phyloP scores from a whole-genome alignment of 1,140 invertebrate genomes.

The Papilio xuthus region DNA sequence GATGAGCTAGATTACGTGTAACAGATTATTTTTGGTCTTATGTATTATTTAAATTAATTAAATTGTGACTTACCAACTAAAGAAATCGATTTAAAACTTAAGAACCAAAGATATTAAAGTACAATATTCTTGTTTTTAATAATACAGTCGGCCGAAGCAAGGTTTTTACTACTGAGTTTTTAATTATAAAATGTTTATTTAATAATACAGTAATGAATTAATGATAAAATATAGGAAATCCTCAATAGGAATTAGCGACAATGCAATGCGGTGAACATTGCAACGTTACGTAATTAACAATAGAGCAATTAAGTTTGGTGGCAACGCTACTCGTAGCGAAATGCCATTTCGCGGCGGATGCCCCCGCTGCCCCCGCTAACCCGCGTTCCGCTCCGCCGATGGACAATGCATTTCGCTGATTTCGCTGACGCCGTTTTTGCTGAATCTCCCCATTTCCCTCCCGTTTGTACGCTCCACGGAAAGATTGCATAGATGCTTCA shows the following conservation, averaged over 20 bases:
- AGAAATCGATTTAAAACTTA: neutral
- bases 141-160: no score
- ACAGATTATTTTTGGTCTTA: neutral
- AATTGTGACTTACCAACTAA: neutral
- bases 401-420: slow-evolving; percentile 75
- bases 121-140: neutral
- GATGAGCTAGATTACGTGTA: neutral
- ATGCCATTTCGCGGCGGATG: slow-evolving; percentile 67
- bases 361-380: slow-evolving; percentile 43
- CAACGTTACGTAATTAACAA: slow-evolving; percentile 80
- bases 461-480: slow-evolving; percentile 42
- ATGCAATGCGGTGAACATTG: slow-evolving; percentile 68
- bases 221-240: slow-evolving; percentile 63
- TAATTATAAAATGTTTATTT: neutral
- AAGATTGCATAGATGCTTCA: slow-evolving; percentile 48
- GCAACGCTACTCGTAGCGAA: slow-evolving; percentile 62
- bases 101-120: neutral
- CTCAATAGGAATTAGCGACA: slow-evolving; percentile 66
- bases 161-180: neutral
- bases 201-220: neutral
- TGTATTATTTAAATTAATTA: no score
- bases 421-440: slow-evolving; percentile 70
- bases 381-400: slow-evolving; percentile 57
- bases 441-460: slow-evolving; percentile 58
- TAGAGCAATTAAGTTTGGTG: slow-evolving; percentile 78